Evolutionary conservation across 2,797 vertebrate genomes (phyloP).

Genomic region (Notamacropus eugenii): DNA sequence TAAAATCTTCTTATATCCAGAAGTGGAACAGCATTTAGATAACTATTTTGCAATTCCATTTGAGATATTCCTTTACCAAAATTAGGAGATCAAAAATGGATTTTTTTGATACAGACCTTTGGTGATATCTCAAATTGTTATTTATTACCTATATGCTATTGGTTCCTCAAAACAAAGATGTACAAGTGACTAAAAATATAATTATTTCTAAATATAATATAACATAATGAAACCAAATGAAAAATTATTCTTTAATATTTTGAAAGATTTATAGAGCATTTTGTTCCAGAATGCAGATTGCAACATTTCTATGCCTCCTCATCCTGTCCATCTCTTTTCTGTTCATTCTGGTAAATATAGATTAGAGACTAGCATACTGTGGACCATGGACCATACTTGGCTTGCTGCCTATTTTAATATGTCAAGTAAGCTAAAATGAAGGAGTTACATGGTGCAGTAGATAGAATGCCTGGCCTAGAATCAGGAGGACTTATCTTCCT

Average conservation of each 20-base stretch:
- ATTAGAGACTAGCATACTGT: neutral
- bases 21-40: neutral
- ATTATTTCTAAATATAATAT: neutral
- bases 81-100: neutral
- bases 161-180: neutral
- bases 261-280: neutral
- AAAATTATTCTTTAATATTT: neutral
- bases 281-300: neutral
- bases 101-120: neutral
- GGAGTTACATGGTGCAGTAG: neutral
- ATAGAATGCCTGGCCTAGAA: neutral
- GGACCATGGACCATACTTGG: neutral
- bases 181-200: neutral
- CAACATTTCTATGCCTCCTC: neutral
- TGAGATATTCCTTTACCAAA: neutral
- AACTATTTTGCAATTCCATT: slow-evolving; percentile 15
- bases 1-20: neutral
- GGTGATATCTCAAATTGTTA: slow-evolving; percentile 10
- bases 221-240: neutral
- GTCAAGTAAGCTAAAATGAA: neutral
- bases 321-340: neutral
- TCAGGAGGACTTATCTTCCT: neutral
- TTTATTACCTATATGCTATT: neutral
- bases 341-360: neutral
- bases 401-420: neutral